Percentiles rank a stretch among this genome's conserved stretches.
These are phyloP conservation scores for Coregonus suidteri DNA, from an alignment of 2,797 vertebrate genomes.

Conservation along the genomic window DNA sequence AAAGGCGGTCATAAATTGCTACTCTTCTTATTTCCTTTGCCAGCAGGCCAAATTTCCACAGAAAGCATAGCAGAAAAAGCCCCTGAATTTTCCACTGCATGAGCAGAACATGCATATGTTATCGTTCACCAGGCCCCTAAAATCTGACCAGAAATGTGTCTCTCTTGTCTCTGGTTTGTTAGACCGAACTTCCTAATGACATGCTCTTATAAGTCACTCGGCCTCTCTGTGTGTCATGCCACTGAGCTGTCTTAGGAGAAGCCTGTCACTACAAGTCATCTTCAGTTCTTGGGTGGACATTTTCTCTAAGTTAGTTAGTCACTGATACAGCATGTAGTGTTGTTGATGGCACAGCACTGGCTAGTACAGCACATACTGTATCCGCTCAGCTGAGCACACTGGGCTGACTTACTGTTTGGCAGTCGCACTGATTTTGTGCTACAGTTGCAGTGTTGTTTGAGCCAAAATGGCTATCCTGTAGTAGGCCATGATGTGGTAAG, in stretches of 20 bases:
- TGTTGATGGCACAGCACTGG: neutral
- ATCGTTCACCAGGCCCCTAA: slow-evolving; percentile 39
- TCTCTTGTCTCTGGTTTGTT: slow-evolving; percentile 35
- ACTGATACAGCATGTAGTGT: neutral
- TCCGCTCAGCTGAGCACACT: neutral
- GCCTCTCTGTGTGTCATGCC: slow-evolving; percentile 26
- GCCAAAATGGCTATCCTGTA: neutral
- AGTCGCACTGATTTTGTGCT: neutral
- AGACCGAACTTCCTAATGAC: slow-evolving; percentile 56
- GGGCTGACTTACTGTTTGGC: neutral
- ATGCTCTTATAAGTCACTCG: slow-evolving; percentile 48
- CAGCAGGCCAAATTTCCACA: slow-evolving; percentile 50
- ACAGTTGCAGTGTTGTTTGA: neutral
- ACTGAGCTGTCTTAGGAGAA: slow-evolving; percentile 33
- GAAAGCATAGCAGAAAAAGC: slow-evolving; percentile 36
- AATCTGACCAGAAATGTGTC: slow-evolving; percentile 43
- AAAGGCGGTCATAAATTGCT: slow-evolving; percentile 51
- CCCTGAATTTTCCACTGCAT: slow-evolving; percentile 57
- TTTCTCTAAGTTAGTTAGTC: slow-evolving; percentile 16
- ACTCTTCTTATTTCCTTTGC: slow-evolving; percentile 38
- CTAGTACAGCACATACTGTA: neutral
- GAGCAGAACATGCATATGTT: slow-evolving; percentile 52
- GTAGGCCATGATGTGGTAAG: no score
- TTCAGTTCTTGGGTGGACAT: slow-evolving; percentile 9
- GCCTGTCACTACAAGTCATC: neutral